These are phyloP conservation scores for Catalaphyllia jardinei DNA, from an alignment of 64 coral and sea anemone species.

Conservation along the genomic window DNA sequence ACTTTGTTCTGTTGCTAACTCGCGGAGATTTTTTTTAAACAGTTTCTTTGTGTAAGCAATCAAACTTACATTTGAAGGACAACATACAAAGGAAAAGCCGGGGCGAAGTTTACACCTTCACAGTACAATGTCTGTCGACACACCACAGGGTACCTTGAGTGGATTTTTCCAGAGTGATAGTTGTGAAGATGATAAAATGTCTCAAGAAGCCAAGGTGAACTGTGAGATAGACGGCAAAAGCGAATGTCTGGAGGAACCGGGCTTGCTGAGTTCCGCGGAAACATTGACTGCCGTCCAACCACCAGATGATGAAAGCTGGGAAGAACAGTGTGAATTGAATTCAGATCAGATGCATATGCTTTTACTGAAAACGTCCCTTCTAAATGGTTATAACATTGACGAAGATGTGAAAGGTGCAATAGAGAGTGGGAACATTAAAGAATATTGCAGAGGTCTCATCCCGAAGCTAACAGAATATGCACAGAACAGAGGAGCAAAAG, in stretches of 20 bases:
- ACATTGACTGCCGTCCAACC: too few species aligned
- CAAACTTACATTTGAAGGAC: too few species aligned
- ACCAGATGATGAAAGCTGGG: neutral
- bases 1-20: too few species aligned
- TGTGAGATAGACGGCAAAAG: neutral
- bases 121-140: too few species aligned
- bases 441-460: constrained; percentile 1
- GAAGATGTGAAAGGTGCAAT: neutral
- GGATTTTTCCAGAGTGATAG: too few species aligned
- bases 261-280: neutral
- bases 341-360: neutral
- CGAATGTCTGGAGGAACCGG: neutral
- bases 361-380: neutral
- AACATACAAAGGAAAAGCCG: too few species aligned
- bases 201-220: neutral
- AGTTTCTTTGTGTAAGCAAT: too few species aligned
- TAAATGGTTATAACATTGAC: neutral
- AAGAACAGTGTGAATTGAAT: neutral
- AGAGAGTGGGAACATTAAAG: neutral
- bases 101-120: too few species aligned
- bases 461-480: neutral
- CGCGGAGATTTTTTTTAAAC: too few species aligned
- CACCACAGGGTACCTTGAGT: too few species aligned
- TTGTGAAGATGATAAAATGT: neutral
- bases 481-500: neutral